phyloP scores from a whole-genome alignment of 2,797 vertebrate genomes.

The Dromococcyx pavoninus region DNA sequence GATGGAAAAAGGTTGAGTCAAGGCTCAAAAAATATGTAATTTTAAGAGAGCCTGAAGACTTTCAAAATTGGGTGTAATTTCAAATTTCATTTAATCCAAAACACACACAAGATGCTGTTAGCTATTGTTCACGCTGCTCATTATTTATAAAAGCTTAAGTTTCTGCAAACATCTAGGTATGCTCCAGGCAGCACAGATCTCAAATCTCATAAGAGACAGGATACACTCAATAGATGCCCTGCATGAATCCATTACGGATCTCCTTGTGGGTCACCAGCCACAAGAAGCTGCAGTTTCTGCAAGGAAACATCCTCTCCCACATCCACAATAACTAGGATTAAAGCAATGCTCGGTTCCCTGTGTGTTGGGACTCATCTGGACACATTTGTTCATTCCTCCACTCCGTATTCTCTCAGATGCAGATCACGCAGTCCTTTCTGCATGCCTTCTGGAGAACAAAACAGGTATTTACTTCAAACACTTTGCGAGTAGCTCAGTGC shows the following conservation, averaged over 20 bases:
- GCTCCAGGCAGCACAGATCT: not conserved
- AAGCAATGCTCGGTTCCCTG: fast-evolving
- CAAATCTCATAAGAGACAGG: not conserved
- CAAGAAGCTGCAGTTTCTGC: not conserved
- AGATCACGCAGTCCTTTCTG: not conserved
- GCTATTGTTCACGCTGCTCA: not conserved
- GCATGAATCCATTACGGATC: fast-evolving
- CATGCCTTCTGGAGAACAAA: not conserved
- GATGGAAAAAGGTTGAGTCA: fast-evolving
- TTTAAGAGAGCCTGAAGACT: not conserved
- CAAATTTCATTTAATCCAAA: not conserved
- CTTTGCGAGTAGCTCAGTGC: not conserved
- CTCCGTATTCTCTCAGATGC: not conserved
- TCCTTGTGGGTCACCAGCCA: not conserved
- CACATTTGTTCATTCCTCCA: not conserved
- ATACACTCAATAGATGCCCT: not conserved
- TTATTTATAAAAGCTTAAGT: not conserved
- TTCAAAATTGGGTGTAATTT: not conserved
- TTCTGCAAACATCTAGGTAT: not conserved
- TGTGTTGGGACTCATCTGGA: not conserved
- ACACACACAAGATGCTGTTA: fast-evolving
- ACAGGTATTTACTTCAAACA: not conserved
- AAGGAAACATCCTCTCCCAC: not conserved
- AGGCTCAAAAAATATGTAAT: not conserved
- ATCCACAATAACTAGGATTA: not conserved